These are phyloP conservation scores for Pseudomyrmex gracilis DNA, from an alignment of 1,140 invertebrate genomes.

Conservation along the genomic window DNA sequence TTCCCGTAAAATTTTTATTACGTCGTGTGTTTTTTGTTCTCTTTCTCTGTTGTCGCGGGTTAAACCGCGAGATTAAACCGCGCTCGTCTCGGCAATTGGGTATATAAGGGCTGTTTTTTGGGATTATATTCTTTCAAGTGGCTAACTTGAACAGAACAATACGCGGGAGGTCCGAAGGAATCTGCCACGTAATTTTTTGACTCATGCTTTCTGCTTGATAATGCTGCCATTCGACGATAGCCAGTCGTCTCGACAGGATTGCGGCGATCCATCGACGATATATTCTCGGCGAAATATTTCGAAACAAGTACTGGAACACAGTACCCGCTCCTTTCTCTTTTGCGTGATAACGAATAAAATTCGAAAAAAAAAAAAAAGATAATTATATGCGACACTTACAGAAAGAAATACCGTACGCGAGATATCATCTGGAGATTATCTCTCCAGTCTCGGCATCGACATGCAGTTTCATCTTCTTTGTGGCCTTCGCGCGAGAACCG, in stretches of 20 bases:
- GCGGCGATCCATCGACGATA: constrained; percentile 72
- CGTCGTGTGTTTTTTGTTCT: not conserved
- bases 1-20: not conserved
- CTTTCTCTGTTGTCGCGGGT: no score
- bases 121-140: constrained; percentile 34
- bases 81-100: not conserved
- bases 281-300: constrained; percentile 62
- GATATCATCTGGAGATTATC: not conserved
- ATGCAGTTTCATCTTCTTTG: not conserved
- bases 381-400: not conserved
- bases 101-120: not conserved
- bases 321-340: no score
- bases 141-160: constrained; percentile 43
- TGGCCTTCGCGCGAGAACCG: not conserved
- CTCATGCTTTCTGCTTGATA: constrained; percentile 79
- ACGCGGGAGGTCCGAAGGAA: constrained; percentile 80
- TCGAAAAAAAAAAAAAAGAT: not conserved
- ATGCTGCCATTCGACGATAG: constrained; percentile 81
- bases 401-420: constrained; percentile 4
- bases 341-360: no score
- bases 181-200: constrained; percentile 81
- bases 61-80: no score
- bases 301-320: not conserved
- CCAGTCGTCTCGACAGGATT: constrained; percentile 78
- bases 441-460: constrained; percentile 1